Evolutionary conservation across 2,888 invertebrate genomes (phyloP).

Genomic region (Yponomeuta cagnagella): DNA sequence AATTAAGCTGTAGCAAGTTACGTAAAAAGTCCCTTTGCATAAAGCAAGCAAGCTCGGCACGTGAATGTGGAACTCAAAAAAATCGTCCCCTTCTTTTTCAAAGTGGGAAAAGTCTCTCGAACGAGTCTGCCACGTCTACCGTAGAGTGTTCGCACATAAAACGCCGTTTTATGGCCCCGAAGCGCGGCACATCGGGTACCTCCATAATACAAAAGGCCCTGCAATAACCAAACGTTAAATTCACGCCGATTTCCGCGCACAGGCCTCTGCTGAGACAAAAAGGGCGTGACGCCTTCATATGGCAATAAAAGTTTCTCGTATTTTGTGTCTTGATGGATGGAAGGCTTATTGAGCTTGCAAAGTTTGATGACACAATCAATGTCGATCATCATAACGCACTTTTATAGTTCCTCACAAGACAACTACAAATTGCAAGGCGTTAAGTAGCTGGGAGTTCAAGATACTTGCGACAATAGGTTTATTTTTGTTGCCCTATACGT

Average conservation of each 20-base stretch:
- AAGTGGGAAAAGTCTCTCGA: slow-evolving; percentile 52
- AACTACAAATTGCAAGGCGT: too few species aligned
- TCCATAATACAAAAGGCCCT: slow-evolving; percentile 34
- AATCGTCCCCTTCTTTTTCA: slow-evolving; percentile 42
- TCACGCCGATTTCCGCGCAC: slow-evolving; percentile 39
- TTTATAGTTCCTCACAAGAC: too few species aligned
- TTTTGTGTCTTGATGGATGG: not conserved
- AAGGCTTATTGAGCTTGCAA: not conserved
- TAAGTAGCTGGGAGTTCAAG: too few species aligned
- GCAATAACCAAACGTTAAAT: slow-evolving; percentile 59
- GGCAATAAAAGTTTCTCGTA: slow-evolving; percentile 11
- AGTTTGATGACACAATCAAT: too few species aligned
- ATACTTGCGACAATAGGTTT: too few species aligned
- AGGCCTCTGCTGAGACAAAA: slow-evolving; percentile 25
- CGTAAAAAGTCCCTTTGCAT: too few species aligned
- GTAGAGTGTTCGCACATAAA: slow-evolving; percentile 58
- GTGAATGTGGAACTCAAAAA: not conserved
- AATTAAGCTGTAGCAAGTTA: too few species aligned
- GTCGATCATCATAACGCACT: too few species aligned
- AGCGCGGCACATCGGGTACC: slow-evolving; percentile 47
- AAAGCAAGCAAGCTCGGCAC: too few species aligned
- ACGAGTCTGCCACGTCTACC: slow-evolving; percentile 54
- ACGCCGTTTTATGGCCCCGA: slow-evolving; percentile 62
- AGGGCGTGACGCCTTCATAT: slow-evolving; percentile 28
- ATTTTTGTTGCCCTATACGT: too few species aligned